A percentile compares a stretch with the other conserved stretches of the same genome.
Evolutionary conservation across 2,888 invertebrate species (phyloP).

Genomic region (Apamea crenata): DNA sequence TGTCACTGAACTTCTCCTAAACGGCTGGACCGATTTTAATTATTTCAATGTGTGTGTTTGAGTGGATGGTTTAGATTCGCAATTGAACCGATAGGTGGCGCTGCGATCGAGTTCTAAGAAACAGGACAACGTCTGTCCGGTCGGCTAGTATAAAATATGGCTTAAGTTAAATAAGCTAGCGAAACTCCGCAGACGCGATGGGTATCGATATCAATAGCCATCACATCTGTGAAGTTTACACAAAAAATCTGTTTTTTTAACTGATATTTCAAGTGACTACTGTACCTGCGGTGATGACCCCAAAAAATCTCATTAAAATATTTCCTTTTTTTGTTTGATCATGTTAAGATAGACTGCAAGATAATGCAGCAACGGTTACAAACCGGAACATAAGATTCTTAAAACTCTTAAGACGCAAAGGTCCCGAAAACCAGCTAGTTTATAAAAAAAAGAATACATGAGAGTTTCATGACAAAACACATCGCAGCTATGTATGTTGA

Average conservation of each 20-base stretch:
- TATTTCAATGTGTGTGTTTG: background rate
- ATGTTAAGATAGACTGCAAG: too few relatives aligned
- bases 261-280: too few relatives aligned
- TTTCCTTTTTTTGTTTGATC: too few relatives aligned
- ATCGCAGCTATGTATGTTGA: constrained; percentile 15
- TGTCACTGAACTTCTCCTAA: background rate
- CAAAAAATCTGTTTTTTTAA: too few relatives aligned
- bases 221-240: too few relatives aligned
- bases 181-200: too few relatives aligned
- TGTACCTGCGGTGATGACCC: too few relatives aligned
- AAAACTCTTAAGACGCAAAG: background rate
- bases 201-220: too few relatives aligned
- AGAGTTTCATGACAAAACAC: constrained; percentile 26
- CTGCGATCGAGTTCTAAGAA: background rate
- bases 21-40: background rate
- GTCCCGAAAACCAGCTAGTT: too few relatives aligned
- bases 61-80: background rate
- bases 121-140: background rate
- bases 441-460: constrained; percentile 10
- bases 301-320: too few relatives aligned
- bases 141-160: background rate
- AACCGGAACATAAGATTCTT: background rate
- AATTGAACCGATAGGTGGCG: background rate
- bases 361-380: too few relatives aligned
- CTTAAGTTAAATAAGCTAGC: too few relatives aligned